Conservation (phyloP, 2,888 invertebrate species). For the Platerodrilus igneus region DNA sequence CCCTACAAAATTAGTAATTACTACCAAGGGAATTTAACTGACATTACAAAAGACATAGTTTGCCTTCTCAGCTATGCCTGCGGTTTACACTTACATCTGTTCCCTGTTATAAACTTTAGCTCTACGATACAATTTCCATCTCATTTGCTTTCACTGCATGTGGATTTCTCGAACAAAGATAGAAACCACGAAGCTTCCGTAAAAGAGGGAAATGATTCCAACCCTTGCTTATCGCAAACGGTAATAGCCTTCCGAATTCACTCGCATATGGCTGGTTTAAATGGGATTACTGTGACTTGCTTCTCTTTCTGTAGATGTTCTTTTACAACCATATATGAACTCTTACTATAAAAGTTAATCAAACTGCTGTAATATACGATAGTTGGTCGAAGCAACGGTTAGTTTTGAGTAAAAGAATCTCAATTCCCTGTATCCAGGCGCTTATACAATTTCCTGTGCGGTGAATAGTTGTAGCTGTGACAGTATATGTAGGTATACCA, state of each 20-base stretch:
- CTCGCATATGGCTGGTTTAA: slow-evolving; percentile 39
- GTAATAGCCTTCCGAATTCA: slow-evolving; percentile 36
- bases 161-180: slow-evolving; percentile 5
- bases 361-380: slow-evolving; percentile 18
- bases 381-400: no score
- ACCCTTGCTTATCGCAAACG: slow-evolving; percentile 38
- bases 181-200: slow-evolving; percentile 8
- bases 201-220: slow-evolving; percentile 25
- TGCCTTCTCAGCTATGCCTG: slow-evolving; percentile 29
- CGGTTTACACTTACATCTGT: slow-evolving; percentile 25
- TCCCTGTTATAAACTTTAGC: slow-evolving; percentile 18
- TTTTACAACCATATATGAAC: slow-evolving; percentile 26
- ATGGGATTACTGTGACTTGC: slow-evolving; percentile 37
- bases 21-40: slow-evolving; percentile 32
- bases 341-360: slow-evolving; percentile 20
- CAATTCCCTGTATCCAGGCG: no score
- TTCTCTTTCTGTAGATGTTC: slow-evolving; percentile 35
- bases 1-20: slow-evolving; percentile 34
- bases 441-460: no score
- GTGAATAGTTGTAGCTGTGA: no score
- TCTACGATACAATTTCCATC: slow-evolving; percentile 11
- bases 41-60: slow-evolving; percentile 32
- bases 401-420: no score
- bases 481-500: no score
- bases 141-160: no score